A percentile compares a stretch with the other conserved stretches of the same genome.
These are phyloP conservation scores for Propsilocerus akamusi DNA, from an alignment of 1,140 invertebrate species.

Conservation along the genomic window DNA sequence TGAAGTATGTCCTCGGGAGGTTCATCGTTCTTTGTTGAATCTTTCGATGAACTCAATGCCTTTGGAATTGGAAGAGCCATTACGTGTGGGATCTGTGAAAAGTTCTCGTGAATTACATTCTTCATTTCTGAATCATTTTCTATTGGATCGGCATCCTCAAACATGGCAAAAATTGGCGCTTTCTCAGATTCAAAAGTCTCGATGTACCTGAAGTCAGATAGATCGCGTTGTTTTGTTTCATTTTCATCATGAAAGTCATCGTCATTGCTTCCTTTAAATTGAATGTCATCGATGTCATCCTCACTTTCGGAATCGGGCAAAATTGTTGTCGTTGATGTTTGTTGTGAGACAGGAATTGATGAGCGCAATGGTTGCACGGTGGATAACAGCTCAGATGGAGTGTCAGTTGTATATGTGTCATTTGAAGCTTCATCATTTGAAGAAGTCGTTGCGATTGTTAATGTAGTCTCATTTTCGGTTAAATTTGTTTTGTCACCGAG, in stretches of 20 bases:
- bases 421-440: not conserved
- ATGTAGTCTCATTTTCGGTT: not conserved
- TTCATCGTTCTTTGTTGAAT: not conserved
- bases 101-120: not conserved
- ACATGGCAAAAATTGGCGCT: not conserved
- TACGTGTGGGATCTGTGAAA: not conserved
- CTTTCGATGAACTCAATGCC: not conserved
- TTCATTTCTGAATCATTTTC: not conserved
- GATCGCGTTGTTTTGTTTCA: not conserved
- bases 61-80: not conserved
- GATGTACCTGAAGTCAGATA: not conserved
- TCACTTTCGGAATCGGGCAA: not conserved
- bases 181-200: not conserved
- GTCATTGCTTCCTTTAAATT: not conserved
- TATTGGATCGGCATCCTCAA: too few relatives aligned
- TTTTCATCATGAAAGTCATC: not conserved
- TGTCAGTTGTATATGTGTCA: not conserved
- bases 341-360: not conserved
- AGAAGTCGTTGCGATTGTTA: not conserved
- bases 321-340: not conserved
- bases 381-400: too few relatives aligned
- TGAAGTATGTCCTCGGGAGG: not conserved
- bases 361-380: not conserved
- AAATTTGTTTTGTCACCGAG: not conserved
- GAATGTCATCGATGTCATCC: not conserved